Evolutionary conservation across 2,888 invertebrate species (phyloP), one percentile per base, ranked within the genome.

Genomic region (Tholera decimalis): DNA sequence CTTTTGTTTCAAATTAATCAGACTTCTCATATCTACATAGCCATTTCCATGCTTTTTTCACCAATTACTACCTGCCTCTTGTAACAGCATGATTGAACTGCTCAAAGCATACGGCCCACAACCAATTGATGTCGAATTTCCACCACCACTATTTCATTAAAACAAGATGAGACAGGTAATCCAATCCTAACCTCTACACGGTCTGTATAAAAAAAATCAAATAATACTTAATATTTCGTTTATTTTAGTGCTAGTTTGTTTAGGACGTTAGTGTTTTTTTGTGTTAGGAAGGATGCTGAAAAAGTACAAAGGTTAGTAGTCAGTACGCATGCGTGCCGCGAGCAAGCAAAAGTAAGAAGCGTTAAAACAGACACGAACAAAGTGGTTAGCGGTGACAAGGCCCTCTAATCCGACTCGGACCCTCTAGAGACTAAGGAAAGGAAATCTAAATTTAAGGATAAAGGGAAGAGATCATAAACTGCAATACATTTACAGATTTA

Each of bases 231-330:
- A 24, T 18, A 44, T 8, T 49, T 44, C 20, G 15, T 55, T 64
- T 49, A 53, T 77, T 73, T 79, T 73, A 84, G 85, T 89, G 84
- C 81, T 83, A 79, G 67, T 82, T 82, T 83, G 80, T 85, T 81
- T 85, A 73, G 82, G 82, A 84, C 83, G 84, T 90, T 92, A 91
- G 91, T 93, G 89, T 91, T 67, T 91, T 67, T 89, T 85, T 79
- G 89, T 92, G 92, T 94, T 94, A 93, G 89, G 88, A 90, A 88
- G 90, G 90, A 93, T 92, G 94, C 95, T 95, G 95, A 95, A 95
- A 94, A 91, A 91, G 91, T 93, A 90, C 88, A 92, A 93, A 92
- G 89, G 93, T 95, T 95, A 95, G 93, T 95, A 94, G 92, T 95
- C 76, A 89, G 89, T 93, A 93, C 87, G 91, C 94, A 94, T 93